Conservation (phyloP, 1,140 invertebrate species). For the Asbolus verrucosus region DNA sequence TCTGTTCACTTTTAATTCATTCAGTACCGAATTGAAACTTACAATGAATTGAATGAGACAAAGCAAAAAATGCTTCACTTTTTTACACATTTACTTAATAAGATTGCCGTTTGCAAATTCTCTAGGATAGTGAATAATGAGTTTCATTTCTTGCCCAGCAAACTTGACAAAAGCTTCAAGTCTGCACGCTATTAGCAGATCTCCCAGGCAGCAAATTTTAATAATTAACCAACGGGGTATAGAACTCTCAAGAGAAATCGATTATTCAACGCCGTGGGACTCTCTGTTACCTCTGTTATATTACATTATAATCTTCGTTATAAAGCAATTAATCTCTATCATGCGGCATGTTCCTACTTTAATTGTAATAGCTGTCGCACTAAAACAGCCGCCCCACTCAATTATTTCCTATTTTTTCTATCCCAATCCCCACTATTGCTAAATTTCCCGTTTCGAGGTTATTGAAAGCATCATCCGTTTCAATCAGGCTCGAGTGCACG, state of each 20-base stretch:
- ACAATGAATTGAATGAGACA: too few relatives aligned
- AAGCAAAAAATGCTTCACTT: too few relatives aligned
- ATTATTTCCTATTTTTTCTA: slow-evolving; percentile 1
- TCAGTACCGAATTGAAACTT: too few relatives aligned
- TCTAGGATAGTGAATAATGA: neutral
- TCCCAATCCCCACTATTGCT: neutral
- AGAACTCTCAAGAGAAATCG: slow-evolving; percentile 20
- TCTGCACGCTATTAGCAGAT: neutral
- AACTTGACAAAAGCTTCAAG: neutral
- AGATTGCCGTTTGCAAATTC: too few relatives aligned
- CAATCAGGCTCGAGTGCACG: slow-evolving; percentile 1
- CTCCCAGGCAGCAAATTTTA: slow-evolving; percentile 12
- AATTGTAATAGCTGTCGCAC: slow-evolving; percentile 22
- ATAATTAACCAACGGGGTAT: slow-evolving; percentile 27
- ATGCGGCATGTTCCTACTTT: slow-evolving; percentile 4
- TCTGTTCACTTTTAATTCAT: too few relatives aligned
- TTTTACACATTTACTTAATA: too few relatives aligned
- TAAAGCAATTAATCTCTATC: slow-evolving; percentile 40
- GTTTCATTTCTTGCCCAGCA: neutral
- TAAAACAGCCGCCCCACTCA: slow-evolving; percentile 2
- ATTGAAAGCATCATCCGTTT: slow-evolving; percentile 15
- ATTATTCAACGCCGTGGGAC: slow-evolving; percentile 31
- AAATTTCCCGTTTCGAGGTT: neutral
- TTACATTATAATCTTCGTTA: slow-evolving; percentile 31
- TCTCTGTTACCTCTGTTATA: slow-evolving; percentile 20